phyloP scores from a whole-genome alignment of 2,113 vertebrate genomes.

The Columba janthina region DNA sequence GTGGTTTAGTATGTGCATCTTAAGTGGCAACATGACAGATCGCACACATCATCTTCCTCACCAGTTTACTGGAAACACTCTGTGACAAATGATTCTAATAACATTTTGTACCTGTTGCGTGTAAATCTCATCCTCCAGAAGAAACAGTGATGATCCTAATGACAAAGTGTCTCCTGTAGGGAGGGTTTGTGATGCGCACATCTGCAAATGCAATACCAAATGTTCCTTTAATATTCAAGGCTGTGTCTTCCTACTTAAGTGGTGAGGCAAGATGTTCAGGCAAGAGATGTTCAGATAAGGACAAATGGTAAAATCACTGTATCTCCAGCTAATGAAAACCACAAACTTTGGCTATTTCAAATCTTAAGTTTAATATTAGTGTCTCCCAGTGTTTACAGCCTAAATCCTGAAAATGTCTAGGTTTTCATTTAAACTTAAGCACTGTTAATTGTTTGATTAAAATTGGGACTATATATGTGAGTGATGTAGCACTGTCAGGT shows the following conservation, averaged over 20 bases:
- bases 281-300: background rate
- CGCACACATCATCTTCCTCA: background rate
- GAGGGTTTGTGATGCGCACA: background rate
- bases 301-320: background rate
- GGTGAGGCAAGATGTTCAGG: background rate
- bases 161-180: background rate
- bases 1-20: background rate
- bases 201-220: background rate
- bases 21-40: conserved; percentile 31
- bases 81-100: conserved; percentile 29
- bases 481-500: background rate
- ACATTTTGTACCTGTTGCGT: background rate
- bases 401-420: background rate
- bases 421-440: background rate
- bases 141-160: background rate
- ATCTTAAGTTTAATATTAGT: background rate
- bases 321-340: background rate
- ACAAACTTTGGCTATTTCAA: background rate
- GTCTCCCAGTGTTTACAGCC: background rate
- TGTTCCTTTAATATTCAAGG: background rate
- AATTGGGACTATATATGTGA: background rate
- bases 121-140: conserved; percentile 4
- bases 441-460: background rate
- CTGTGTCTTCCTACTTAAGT: background rate
- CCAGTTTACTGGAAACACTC: background rate